phyloP scores from a whole-genome alignment of 2,797 vertebrate species.

The Alcedo atthis region DNA sequence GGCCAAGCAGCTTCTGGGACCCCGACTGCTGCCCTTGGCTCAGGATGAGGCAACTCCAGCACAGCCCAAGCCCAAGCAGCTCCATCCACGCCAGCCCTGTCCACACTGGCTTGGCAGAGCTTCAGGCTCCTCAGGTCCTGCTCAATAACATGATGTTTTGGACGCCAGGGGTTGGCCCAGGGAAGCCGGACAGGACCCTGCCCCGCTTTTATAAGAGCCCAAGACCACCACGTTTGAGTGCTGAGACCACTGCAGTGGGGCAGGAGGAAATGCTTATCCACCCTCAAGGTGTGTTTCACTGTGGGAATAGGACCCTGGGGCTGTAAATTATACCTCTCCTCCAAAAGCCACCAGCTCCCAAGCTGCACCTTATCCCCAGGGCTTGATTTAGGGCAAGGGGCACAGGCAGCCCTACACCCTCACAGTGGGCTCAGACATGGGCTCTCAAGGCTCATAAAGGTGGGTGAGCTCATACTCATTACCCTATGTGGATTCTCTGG shows the following conservation, averaged over 20 bases:
- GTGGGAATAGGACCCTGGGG: no score
- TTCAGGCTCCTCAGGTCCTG: not conserved
- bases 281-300: no score
- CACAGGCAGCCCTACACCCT: no score
- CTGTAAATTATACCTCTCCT: no score
- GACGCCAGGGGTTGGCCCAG: not conserved
- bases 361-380: no score
- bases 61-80: not conserved
- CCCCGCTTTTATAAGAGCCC: no score
- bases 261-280: no score
- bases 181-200: no score
- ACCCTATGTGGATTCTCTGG: not conserved
- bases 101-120: not conserved
- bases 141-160: not conserved
- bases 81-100: not conserved
- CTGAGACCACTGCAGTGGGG: no score
- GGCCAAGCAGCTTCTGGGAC: not conserved
- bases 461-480: not conserved
- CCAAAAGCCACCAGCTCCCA: no score
- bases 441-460: not conserved
- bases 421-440: not conserved
- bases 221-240: no score
- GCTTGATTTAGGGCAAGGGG: no score
- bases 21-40: accelerated
- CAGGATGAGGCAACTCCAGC: not conserved